Percentiles rank a stretch among this genome's conserved stretches.
Evolutionary conservation across 2,888 invertebrate genomes (phyloP).

Genomic region (Tanytarsus gracilentus): DNA sequence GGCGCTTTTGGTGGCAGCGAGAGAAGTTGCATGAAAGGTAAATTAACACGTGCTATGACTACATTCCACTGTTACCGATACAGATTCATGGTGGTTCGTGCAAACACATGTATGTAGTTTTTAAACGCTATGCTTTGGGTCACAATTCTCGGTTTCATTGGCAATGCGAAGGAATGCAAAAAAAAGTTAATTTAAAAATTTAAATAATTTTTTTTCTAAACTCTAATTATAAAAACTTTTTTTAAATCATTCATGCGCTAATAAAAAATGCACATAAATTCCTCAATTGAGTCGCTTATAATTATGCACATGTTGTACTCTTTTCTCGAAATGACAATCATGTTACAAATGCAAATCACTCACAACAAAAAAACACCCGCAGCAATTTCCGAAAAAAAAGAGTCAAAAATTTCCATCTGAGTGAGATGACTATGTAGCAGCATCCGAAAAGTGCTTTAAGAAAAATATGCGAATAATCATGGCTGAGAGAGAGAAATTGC

Average conservation of each 20-base stretch:
- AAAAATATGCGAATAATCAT: slow-evolving; percentile 1
- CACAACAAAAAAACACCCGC: not conserved
- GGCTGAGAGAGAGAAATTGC: slow-evolving; percentile 1
- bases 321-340: not conserved
- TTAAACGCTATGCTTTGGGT: no score
- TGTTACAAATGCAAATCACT: not conserved
- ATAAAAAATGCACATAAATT: no score
- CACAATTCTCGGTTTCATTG: no score
- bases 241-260: no score
- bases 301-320: no score
- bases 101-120: not conserved
- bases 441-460: not conserved
- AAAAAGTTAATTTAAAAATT: no score
- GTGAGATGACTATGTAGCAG: not conserved
- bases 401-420: not conserved
- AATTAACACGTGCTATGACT: slow-evolving; percentile 10
- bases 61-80: slow-evolving; percentile 17
- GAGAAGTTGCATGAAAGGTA: slow-evolving; percentile 6
- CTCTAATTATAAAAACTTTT: no score
- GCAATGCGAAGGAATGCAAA: no score
- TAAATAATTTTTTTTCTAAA: no score
- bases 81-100: not conserved
- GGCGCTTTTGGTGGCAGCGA: not conserved
- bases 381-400: not conserved
- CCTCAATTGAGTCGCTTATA: no score